phyloP scores from a whole-genome alignment of 2,113 vertebrate genomes.

The Dromiciops gliroides region DNA sequence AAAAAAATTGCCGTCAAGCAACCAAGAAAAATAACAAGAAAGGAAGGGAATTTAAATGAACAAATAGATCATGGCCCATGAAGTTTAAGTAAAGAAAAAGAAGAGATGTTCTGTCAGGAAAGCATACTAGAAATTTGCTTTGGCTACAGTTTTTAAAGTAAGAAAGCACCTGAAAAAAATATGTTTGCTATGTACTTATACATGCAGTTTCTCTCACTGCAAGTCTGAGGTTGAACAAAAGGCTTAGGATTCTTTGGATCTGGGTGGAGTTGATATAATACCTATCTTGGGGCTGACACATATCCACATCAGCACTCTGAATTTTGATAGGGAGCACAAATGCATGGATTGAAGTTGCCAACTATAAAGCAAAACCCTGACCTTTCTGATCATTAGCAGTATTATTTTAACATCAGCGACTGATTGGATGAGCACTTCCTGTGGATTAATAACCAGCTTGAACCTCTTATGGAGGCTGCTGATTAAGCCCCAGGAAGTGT shows the following conservation, averaged over 20 bases:
- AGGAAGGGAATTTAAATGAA: conserved; percentile 60
- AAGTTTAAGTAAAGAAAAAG: conserved; percentile 24
- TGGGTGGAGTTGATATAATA: not conserved
- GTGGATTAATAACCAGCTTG: not conserved
- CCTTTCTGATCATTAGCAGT: not conserved
- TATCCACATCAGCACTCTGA: not conserved
- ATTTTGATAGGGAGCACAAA: not conserved
- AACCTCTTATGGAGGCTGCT: not conserved
- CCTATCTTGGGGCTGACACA: not conserved
- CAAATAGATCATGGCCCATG: conserved; percentile 21
- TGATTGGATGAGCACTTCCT: not conserved
- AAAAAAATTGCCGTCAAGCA: conserved; percentile 70
- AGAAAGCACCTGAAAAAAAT: too few relatives aligned
- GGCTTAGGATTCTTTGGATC: not conserved
- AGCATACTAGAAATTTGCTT: not conserved
- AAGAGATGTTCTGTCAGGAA: not conserved
- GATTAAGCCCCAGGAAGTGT: not conserved
- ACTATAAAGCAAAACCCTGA: not conserved
- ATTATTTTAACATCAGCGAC: not conserved
- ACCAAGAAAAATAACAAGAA: conserved; percentile 58
- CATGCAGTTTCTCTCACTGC: not conserved
- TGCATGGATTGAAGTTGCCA: not conserved
- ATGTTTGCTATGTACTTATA: accelerated
- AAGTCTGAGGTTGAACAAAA: too few relatives aligned
- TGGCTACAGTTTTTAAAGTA: not conserved